Percentiles rank a stretch among this genome's conserved stretches.
Conservation (phyloP, 2,113 vertebrate species). For the Gallinago media region DNA sequence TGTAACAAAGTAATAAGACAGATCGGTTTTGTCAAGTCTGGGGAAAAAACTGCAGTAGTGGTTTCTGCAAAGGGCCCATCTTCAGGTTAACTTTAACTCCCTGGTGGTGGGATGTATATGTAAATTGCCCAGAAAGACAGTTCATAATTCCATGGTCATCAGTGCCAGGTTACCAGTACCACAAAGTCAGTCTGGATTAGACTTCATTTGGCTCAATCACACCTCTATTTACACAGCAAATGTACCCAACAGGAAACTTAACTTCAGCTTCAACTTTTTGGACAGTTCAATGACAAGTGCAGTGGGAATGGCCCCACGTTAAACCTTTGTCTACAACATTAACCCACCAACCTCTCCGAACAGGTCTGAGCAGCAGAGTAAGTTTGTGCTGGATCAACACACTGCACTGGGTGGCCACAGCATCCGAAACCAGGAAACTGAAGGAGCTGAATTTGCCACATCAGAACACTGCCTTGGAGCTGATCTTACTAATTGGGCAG, state of each 20-base stretch:
- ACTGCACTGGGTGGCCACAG: not conserved
- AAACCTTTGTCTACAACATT: not conserved
- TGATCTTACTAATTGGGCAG: not conserved
- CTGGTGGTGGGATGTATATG: not conserved
- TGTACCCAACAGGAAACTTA: not conserved
- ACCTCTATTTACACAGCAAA: not conserved
- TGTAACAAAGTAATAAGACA: not conserved
- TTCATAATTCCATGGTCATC: not conserved
- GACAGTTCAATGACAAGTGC: not conserved
- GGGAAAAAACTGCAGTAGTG: not conserved
- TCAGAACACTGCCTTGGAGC: not conserved
- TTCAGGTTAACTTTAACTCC: not conserved
- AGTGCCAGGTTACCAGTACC: not conserved
- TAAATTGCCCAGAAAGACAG: not conserved
- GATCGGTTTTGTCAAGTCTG: not conserved
- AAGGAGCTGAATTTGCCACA: not conserved
- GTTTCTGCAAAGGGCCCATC: not conserved
- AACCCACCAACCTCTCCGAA: not conserved
- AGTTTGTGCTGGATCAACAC: not conserved
- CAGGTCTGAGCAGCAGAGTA: not conserved
- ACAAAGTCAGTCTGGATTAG: not conserved
- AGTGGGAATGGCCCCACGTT: rapidly evolving
- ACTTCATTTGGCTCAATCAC: not conserved
- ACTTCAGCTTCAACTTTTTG: not conserved
- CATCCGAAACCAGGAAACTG: not conserved